Evolutionary conservation across 1,140 invertebrate species (phyloP).

Genomic region (Galleria mellonella): DNA sequence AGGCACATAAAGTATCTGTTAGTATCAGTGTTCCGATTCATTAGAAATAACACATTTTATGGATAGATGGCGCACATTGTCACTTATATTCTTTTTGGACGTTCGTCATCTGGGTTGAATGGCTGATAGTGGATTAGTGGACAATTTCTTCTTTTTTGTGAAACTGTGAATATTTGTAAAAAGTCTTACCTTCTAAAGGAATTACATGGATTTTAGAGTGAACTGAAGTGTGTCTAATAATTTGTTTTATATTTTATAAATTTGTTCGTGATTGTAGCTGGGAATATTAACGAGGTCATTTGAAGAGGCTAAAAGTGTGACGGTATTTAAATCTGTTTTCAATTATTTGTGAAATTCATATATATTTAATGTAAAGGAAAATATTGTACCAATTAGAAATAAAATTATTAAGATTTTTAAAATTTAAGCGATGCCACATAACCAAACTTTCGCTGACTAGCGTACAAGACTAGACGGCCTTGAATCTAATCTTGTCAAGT

Average conservation of each 20-base stretch:
- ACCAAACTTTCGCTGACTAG: constrained; percentile 54
- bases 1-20: no score
- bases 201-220: neutral
- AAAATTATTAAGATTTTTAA: no score
- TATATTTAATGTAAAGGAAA: no score
- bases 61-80: constrained; percentile 20
- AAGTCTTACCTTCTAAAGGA: neutral
- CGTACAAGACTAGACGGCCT: constrained; percentile 56
- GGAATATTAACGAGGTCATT: constrained; percentile 33
- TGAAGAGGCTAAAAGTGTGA: constrained; percentile 37
- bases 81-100: constrained; percentile 6
- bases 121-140: constrained; percentile 21
- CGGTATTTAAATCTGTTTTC: constrained; percentile 28
- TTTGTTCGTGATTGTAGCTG: constrained; percentile 22
- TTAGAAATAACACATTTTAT: no score
- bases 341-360: neutral
- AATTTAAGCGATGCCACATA: constrained; percentile 25
- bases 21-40: no score
- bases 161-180: constrained; percentile 2
- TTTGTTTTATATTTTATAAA: neutral
- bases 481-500: constrained; percentile 70
- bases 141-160: constrained; percentile 30
- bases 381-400: no score
- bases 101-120: constrained; percentile 30
- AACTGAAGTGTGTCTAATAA: neutral